Conservation (phyloP, 1,140 invertebrate genomes). For the Ditylenchus dipsaci region DNA sequence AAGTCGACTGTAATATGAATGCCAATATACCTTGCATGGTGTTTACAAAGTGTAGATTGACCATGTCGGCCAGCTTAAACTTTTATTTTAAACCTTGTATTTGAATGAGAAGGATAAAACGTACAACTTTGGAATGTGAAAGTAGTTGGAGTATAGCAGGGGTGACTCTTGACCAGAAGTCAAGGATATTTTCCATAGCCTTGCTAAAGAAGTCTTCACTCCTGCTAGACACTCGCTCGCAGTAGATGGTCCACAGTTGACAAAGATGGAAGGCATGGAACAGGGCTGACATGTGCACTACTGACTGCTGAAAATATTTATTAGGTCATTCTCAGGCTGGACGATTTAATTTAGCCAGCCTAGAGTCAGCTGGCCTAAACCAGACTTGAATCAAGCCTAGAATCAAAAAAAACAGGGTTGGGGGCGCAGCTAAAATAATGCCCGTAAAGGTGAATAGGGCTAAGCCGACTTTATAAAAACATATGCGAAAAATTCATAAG, state of each 20-base stretch:
- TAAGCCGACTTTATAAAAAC: too few relatives aligned
- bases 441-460: too few relatives aligned
- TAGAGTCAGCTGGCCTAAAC: too few relatives aligned
- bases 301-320: conserved; percentile 60
- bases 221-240: conserved; percentile 75
- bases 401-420: too few relatives aligned
- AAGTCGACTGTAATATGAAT: neutral
- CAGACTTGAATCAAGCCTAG: too few relatives aligned
- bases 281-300: conserved; percentile 81
- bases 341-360: too few relatives aligned
- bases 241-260: conserved; percentile 93
- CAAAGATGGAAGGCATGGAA: conserved; percentile 70
- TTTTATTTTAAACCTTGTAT: neutral
- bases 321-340: neutral
- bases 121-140: conserved; percentile 83
- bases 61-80: conserved; percentile 84
- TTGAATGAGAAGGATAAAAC: conserved; percentile 43
- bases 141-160: conserved; percentile 87
- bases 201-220: conserved; percentile 66
- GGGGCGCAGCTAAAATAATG: too few relatives aligned
- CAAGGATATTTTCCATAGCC: conserved; percentile 78
- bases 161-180: conserved; percentile 97
- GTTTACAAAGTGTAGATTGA: conserved; percentile 91
- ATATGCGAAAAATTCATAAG: too few relatives aligned
- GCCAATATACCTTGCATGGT: conserved; percentile 70